Base-by-base conservation (phyloP, 2,888 invertebrate species). In the Xestia sexstrigata region DNA sequence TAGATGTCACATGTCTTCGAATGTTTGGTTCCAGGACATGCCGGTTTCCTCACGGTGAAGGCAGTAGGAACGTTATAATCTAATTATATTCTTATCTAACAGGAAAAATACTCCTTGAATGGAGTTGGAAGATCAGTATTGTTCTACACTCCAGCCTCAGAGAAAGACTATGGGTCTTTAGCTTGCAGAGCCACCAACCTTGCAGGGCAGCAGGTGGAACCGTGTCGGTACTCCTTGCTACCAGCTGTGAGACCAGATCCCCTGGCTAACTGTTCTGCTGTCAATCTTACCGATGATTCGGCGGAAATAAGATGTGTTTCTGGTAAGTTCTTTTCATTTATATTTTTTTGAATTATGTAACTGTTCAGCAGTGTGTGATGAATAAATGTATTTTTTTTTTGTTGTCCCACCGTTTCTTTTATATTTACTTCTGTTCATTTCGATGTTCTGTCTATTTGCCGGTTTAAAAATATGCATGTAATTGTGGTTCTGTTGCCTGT, bases 231-330 rank as follows among this genome's bases (percentile, higher is more conserved):
- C 93, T 98, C 98, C 84, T 97, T 98, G 74, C 97, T 98, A 79
- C 98, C 98, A 0, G 98, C 98, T 91, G 98, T 98, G 20, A 98
- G 97, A 89, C 98, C 98, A 1, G 98, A 98, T 88, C 97, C 98
- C 1, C 98, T 98, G 0, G 97, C 97, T 90, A 98, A 98, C 93
- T 98, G 98, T 93, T 97, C 98, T 15, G 96, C 98, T 42, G 96
- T 97, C 78, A 98, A 98, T 93, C 97, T 98, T 90, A 98, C 98
- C n/a, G 98, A 98, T 74, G 97, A 98, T 85, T 98, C 98, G 0
- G 97, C 98, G 62, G 98, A 98, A 89, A 97, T 98, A 13, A 97
- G 98, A 89, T 98, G 98, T 92, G 89, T 95, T 62, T 96, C 97
- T 85, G 97, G 97, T 93, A 88, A 92, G 88, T 52, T 26, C 0